Conservation (phyloP, 2,113 vertebrate genomes). For the Hylia prasina region DNA sequence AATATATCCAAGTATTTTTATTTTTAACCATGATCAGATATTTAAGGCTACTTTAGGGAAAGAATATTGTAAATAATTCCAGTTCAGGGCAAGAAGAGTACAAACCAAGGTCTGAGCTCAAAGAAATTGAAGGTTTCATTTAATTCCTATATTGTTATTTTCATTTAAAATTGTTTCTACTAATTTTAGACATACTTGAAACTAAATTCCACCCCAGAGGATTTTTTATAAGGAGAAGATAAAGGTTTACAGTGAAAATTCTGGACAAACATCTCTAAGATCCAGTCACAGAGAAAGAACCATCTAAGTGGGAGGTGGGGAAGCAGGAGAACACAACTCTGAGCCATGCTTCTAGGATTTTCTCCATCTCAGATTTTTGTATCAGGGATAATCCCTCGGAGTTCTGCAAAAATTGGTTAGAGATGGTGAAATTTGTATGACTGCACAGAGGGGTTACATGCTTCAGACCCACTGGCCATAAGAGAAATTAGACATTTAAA, state of each 20-base stretch:
- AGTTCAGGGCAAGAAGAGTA: neutral
- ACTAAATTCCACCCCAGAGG: neutral
- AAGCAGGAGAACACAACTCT: neutral
- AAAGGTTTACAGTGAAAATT: neutral
- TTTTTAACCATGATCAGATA: neutral
- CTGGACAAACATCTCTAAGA: neutral
- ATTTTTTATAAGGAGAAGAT: conserved; percentile 15
- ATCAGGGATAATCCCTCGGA: neutral
- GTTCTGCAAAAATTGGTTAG: neutral
- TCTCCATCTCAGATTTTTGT: neutral
- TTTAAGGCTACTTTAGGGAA: neutral
- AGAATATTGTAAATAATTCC: neutral
- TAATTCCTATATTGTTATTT: neutral
- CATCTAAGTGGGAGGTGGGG: neutral
- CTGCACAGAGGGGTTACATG: neutral
- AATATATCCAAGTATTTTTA: neutral
- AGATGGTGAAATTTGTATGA: neutral
- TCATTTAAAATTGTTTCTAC: neutral
- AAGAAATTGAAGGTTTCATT: neutral
- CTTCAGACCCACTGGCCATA: neutral
- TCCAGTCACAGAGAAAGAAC: neutral
- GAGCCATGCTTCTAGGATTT: neutral
- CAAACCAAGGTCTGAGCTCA: neutral
- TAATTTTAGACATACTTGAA: neutral
- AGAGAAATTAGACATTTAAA: neutral